Evolutionary conservation across 2,113 vertebrate species (phyloP).

Genomic region (Ameiurus melas): DNA sequence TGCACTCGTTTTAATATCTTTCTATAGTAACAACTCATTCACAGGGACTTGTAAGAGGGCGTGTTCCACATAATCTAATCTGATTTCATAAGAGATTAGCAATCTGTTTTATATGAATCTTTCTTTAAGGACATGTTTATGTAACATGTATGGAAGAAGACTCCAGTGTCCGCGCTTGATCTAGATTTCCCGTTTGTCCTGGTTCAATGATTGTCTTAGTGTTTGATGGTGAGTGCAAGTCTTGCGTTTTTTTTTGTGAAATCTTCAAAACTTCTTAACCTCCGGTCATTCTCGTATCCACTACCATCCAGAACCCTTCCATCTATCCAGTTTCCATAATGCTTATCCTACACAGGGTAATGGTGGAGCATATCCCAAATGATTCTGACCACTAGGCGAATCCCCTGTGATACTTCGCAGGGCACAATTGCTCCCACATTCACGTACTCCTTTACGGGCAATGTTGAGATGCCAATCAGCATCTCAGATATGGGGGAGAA

Average conservation of each 20-base stretch:
- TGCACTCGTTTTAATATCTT: not conserved
- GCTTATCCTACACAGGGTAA: no score
- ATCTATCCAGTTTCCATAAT: no score
- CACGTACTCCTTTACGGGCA: no score
- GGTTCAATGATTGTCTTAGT: not conserved
- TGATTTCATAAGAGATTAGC: not conserved
- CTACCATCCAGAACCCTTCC: not conserved
- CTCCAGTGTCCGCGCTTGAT: not conserved
- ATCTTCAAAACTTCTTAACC: not conserved
- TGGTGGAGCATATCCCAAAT: no score
- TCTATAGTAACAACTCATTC: not conserved
- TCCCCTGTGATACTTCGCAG: no score
- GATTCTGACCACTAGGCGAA: no score
- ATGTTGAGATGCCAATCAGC: no score
- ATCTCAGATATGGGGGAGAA: no score
- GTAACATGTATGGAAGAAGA: not conserved
- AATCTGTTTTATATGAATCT: not conserved
- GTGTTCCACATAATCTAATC: not conserved
- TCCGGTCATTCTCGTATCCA: not conserved
- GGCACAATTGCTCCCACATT: no score
- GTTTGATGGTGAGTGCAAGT: not conserved
- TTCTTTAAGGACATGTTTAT: not conserved
- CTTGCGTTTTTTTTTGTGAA: not conserved
- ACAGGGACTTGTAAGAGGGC: not conserved
- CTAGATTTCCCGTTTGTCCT: not conserved